Conservation (phyloP, 2,113 vertebrate genomes). For the Sinocyclocheilus maitianheensis region DNA sequence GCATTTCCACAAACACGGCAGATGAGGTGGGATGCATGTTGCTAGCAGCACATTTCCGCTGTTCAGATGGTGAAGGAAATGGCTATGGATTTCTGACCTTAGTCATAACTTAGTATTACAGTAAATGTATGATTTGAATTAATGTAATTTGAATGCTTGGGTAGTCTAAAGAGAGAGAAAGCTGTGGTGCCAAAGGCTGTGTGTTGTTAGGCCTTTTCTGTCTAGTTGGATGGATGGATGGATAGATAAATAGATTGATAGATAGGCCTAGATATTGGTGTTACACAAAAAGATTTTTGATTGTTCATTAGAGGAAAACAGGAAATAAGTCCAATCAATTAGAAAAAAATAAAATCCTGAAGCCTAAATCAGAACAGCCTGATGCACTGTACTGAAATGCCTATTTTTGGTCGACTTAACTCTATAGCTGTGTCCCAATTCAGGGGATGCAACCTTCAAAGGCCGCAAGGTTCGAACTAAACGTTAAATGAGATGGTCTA, state of each 20-base stretch:
- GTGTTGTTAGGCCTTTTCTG: background rate
- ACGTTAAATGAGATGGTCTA: too few relatives aligned
- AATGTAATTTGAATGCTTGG: background rate
- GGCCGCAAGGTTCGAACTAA: too few relatives aligned
- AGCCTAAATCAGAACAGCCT: background rate
- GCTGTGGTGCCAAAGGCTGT: background rate
- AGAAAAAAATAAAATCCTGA: background rate
- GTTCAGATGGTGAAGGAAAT: background rate
- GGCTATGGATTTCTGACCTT: background rate
- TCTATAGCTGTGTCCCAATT: too few relatives aligned
- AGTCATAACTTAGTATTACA: background rate
- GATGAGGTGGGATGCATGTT: conserved; percentile 7
- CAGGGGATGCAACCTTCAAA: too few relatives aligned
- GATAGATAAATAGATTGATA: background rate
- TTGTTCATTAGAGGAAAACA: background rate
- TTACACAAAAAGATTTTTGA: background rate
- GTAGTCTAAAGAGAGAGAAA: background rate
- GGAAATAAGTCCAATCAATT: background rate
- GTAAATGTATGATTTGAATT: background rate
- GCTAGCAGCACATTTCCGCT: background rate
- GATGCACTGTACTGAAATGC: background rate
- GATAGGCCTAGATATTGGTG: background rate
- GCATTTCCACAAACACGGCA: background rate
- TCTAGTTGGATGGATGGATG: background rate
- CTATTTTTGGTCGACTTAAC: background rate